A percentile compares a stretch with the other conserved stretches of the same genome.
These are phyloP conservation scores for Oceanodroma leucorhoa DNA, from an alignment of 2,797 vertebrate genomes.

Conservation along the genomic window DNA sequence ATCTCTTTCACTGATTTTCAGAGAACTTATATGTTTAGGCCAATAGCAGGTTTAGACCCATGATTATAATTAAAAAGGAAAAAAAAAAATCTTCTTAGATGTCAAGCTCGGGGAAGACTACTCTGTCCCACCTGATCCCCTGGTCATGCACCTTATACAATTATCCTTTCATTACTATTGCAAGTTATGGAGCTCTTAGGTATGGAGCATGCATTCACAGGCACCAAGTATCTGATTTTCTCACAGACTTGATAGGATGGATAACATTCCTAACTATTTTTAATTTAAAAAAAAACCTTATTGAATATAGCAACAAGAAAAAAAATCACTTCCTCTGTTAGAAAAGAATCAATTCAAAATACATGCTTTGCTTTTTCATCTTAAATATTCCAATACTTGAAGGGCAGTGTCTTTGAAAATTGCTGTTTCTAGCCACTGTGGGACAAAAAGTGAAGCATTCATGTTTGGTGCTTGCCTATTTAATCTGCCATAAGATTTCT, in stretches of 20 bases:
- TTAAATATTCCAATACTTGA: background rate
- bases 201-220: background rate
- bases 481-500: background rate
- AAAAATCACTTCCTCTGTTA: background rate
- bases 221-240: background rate
- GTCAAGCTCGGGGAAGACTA: background rate
- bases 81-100: background rate
- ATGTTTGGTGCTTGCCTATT: background rate
- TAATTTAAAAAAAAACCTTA: background rate
- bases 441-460: background rate
- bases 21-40: background rate
- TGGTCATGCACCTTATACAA: background rate
- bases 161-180: background rate
- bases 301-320: background rate
- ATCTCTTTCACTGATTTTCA: background rate
- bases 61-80: background rate
- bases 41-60: background rate
- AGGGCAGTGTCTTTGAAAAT: background rate
- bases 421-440: background rate
- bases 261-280: background rate
- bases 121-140: background rate
- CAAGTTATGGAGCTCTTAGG: background rate
- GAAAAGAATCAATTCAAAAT: background rate
- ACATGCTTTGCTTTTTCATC: background rate
- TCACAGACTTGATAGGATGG: background rate